Conservation (phyloP, 2,888 invertebrate genomes). For the Ceriagrion tenellum region DNA sequence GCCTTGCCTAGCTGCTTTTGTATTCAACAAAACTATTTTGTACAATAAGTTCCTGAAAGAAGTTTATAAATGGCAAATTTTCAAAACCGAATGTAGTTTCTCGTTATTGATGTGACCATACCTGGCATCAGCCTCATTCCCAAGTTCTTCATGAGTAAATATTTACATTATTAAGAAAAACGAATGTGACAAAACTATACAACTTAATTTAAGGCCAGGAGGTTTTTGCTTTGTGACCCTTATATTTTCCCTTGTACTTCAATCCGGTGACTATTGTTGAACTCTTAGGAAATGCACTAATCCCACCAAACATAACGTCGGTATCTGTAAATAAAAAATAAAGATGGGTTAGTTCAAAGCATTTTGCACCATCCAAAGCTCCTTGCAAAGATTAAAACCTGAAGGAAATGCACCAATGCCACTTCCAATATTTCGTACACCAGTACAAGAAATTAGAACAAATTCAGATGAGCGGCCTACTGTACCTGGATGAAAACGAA, state of each 20-base stretch:
- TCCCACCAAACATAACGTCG: constrained; percentile 86
- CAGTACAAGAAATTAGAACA: neutral
- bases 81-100: neutral
- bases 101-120: neutral
- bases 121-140: neutral
- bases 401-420: too few relatives aligned
- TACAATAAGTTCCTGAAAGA: neutral
- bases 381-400: neutral
- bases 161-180: neutral
- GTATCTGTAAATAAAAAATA: constrained; percentile 79
- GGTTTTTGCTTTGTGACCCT: constrained; percentile 81
- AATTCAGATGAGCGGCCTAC: constrained; percentile 65
- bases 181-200: neutral
- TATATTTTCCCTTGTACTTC: constrained; percentile 90
- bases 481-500: constrained; percentile 90
- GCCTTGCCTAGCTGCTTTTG: neutral
- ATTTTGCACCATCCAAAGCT: constrained; percentile 59
- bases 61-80: neutral
- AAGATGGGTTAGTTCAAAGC: constrained; percentile 61
- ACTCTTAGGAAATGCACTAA: constrained; percentile 91
- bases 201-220: constrained; percentile 38
- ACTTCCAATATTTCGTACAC: too few relatives aligned
- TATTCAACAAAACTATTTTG: neutral
- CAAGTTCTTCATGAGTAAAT: neutral
- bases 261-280: constrained; percentile 92